A percentile compares a stretch with the other conserved stretches of the same genome.
Evolutionary conservation across 2,888 invertebrate species (phyloP).

Genomic region (Drosophila pseudotalamancana): DNA sequence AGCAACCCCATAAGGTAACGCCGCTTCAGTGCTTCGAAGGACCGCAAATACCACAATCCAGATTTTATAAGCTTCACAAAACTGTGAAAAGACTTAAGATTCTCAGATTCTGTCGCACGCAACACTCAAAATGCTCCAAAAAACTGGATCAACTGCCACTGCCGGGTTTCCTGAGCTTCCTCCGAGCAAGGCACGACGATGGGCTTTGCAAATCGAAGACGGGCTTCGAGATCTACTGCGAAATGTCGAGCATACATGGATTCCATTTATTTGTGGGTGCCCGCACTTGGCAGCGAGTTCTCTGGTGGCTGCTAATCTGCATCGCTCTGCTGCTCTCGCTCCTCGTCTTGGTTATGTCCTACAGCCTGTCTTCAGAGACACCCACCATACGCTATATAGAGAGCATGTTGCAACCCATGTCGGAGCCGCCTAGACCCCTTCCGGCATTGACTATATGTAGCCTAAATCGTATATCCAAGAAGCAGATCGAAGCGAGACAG

Average conservation of each 20-base stretch:
- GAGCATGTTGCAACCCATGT: slow-evolving; percentile 85
- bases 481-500: slow-evolving; percentile 75
- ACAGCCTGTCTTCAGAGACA: slow-evolving; percentile 86
- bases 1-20: slow-evolving; percentile 18
- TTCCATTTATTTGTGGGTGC: slow-evolving; percentile 76
- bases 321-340: slow-evolving; percentile 85
- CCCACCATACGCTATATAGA: slow-evolving; percentile 86
- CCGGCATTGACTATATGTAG: slow-evolving; percentile 86
- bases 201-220: slow-evolving; percentile 73
- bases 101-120: slow-evolving; percentile 31
- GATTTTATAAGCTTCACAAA: background rate
- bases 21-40: slow-evolving; percentile 52
- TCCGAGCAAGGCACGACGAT: slow-evolving; percentile 74
- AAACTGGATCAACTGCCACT: slow-evolving; percentile 34
- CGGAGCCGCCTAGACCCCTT: slow-evolving; percentile 84
- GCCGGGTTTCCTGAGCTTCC: slow-evolving; percentile 58
- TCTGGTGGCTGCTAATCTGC: slow-evolving; percentile 86
- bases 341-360: slow-evolving; percentile 86
- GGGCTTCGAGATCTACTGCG: slow-evolving; percentile 81
- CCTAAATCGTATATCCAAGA: slow-evolving; percentile 85
- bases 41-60: slow-evolving; percentile 1
- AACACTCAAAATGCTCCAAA: slow-evolving; percentile 2
- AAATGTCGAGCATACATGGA: slow-evolving; percentile 81
- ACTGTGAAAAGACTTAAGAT: slow-evolving; percentile 41
- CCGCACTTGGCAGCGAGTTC: slow-evolving; percentile 72